Conservation (phyloP, 1,140 invertebrate genomes). For the Zelostemma sp. region DNA sequence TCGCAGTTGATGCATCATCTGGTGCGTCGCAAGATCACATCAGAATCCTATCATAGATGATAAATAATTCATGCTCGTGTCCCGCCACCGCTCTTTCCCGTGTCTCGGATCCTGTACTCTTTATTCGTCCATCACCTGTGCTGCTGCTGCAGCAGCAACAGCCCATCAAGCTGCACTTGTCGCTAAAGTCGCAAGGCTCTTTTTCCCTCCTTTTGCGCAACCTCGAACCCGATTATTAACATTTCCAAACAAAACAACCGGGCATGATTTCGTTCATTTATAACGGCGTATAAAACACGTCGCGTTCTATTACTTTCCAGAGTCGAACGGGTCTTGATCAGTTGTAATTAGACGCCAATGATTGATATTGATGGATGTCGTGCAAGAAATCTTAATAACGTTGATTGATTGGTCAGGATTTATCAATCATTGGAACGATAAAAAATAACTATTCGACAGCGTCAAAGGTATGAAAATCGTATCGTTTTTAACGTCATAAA, state of each 20-base stretch:
- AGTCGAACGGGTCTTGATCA: not conserved
- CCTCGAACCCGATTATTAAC: not conserved
- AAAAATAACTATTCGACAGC: slow-evolving; percentile 4
- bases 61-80: slow-evolving; percentile 63
- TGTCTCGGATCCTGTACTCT: slow-evolving; percentile 26
- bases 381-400: slow-evolving; percentile 5
- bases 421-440: not conserved
- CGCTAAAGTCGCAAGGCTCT: slow-evolving; percentile 11
- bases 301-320: not conserved
- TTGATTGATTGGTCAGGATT: not conserved
- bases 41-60: slow-evolving; percentile 63
- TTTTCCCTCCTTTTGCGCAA: not conserved
- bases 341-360: not conserved
- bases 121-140: slow-evolving; percentile 44
- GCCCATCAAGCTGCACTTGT: slow-evolving; percentile 37
- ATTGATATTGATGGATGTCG: slow-evolving; percentile 5
- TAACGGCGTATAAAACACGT: too few species aligned
- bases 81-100: slow-evolving; percentile 38
- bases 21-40: slow-evolving; percentile 51
- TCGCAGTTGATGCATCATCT: slow-evolving; percentile 56
- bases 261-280: too few species aligned
- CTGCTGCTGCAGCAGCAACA: too few species aligned
- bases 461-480: slow-evolving; percentile 2
- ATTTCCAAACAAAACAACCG: not conserved
- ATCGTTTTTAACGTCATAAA: slow-evolving; percentile 5